Base-by-base conservation (phyloP, 1,140 invertebrate genomes). In the Theocolax elegans region DNA sequence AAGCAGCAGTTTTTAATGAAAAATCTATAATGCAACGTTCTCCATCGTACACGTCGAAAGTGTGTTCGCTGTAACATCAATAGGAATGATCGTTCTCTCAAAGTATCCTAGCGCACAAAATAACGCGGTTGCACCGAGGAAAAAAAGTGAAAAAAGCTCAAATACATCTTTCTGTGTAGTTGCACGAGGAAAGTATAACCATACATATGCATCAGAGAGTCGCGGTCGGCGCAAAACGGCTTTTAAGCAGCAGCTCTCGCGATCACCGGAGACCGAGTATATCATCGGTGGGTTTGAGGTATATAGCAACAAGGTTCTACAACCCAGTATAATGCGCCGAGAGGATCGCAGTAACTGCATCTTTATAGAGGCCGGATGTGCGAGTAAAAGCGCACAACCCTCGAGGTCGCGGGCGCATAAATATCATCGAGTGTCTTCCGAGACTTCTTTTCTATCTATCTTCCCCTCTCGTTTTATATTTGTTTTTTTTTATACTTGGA, bases 401-500 rank as follows among this genome's bases (percentile, higher is more conserved):
- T n/a, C 46, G 31, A 48, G 62, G 62, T 65, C 48, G 62, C 35
- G 35, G 44, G 19, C 63, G 51, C 53, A 67, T 67, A 56, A 67
- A 58, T 46, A 58, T 67, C 62, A 19, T 44, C 21, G 35, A n/a
- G 21, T 21, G n/a, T 3, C 31, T 56, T 17, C 25, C 27, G 31
- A 56, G 29, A 53, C 9, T 4, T 48, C 48, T 21, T 15, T n/a
- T n/a, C 15, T 29, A 48, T 29, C 25, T 4, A 1, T 27, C 25
- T n/a, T 2, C 56, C 25, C n/a, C n/a, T n/a, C n/a, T n/a, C n/a
- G n/a, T n/a, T n/a, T n/a, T n/a, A n/a, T n/a, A n/a, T n/a, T n/a
- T n/a, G 7, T 40, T 42, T 42, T 23, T 42, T 19, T 38, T 23
- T 44, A 27, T 25, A n/a, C n/a, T 46, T 15, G 15, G 40, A 10